Evolutionary conservation across 2,888 invertebrate species (phyloP).

Genomic region (Clanis bilineata): DNA sequence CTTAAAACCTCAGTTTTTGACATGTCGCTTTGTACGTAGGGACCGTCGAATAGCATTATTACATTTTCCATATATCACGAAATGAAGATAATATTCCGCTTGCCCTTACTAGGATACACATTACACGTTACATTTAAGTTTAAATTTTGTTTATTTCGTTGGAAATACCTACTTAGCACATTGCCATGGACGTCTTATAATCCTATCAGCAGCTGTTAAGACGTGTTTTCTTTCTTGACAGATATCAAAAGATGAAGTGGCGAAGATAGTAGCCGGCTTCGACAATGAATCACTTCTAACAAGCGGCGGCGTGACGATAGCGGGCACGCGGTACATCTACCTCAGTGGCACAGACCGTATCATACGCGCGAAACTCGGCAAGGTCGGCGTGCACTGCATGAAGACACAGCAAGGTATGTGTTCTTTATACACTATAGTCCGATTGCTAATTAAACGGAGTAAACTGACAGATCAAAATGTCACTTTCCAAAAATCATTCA

Average conservation of each 20-base stretch:
- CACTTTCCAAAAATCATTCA: no score
- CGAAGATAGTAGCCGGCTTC: constrained; percentile 94
- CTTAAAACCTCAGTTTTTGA: no score
- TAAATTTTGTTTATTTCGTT: not conserved
- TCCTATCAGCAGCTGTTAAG: not conserved
- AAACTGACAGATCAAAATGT: no score
- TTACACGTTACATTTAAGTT: not conserved
- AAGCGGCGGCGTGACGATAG: constrained; percentile 95
- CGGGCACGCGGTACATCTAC: constrained; percentile 96
- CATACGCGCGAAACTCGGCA: constrained; percentile 95
- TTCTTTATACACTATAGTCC: not conserved
- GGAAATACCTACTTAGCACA: not conserved
- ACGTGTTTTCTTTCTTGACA: constrained; percentile 70
- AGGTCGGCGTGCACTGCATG: constrained; percentile 97
- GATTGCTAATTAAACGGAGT: no score
- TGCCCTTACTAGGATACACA: no score
- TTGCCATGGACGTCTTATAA: not conserved
- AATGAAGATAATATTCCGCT: no score
- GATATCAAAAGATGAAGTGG: constrained; percentile 96
- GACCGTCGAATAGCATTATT: no score
- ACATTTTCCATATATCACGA: no score
- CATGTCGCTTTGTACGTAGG: no score
- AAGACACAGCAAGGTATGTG: constrained; percentile 94
- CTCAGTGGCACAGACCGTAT: constrained; percentile 96
- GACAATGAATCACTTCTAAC: constrained; percentile 94